Evolutionary conservation across 1,140 invertebrate genomes (phyloP).

Genomic region (Protaetia brevitarsis): DNA sequence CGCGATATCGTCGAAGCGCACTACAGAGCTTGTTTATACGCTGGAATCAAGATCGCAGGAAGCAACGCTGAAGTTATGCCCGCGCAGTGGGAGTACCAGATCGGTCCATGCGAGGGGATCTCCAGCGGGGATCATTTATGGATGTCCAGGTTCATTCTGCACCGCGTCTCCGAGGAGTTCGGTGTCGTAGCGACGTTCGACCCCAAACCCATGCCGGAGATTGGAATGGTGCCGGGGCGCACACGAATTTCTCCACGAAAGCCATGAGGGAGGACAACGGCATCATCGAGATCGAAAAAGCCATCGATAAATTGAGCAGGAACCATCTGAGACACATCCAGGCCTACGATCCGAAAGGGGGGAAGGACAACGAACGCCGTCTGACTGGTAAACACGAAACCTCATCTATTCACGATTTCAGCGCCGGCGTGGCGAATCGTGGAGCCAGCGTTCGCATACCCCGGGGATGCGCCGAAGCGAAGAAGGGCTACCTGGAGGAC

Average conservation of each 20-base stretch:
- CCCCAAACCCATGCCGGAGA: slow-evolving; percentile 84
- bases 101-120: slow-evolving; percentile 81
- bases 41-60: slow-evolving; percentile 85
- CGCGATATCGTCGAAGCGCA: slow-evolving; percentile 93
- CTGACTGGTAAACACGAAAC: slow-evolving; percentile 87
- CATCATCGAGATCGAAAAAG: slow-evolving; percentile 70
- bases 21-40: slow-evolving; percentile 76
- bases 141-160: slow-evolving; percentile 82
- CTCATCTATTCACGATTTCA: slow-evolving; percentile 82
- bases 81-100: slow-evolving; percentile 59
- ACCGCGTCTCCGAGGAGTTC: slow-evolving; percentile 87
- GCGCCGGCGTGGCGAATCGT: slow-evolving; percentile 68
- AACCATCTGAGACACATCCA: slow-evolving; percentile 84
- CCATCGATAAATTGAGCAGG: slow-evolving; percentile 77
- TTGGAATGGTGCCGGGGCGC: slow-evolving; percentile 91
- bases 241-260: slow-evolving; percentile 87
- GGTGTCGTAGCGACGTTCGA: slow-evolving; percentile 80
- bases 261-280: slow-evolving; percentile 83
- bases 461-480: slow-evolving; percentile 76
- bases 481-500: slow-evolving; percentile 91
- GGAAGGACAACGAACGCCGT: slow-evolving; percentile 78
- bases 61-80: slow-evolving; percentile 95
- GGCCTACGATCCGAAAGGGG: slow-evolving; percentile 82
- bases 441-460: slow-evolving; percentile 80
- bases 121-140: slow-evolving; percentile 84